phyloP scores from a whole-genome alignment of 2,888 invertebrate species.

The Crematogaster levior region DNA sequence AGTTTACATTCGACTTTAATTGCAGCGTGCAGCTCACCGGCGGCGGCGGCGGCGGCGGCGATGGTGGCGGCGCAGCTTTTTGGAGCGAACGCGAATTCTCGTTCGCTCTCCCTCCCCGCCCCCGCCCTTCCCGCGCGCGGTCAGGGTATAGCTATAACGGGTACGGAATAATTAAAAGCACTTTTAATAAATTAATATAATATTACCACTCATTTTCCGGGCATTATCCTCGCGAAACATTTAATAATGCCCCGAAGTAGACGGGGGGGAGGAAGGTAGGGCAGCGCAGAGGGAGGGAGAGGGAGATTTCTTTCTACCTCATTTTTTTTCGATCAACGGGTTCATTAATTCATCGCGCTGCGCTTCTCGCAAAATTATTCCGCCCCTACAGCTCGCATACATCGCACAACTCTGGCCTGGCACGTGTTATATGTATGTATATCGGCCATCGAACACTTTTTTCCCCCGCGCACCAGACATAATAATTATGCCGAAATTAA shows the following conservation, averaged over 20 bases:
- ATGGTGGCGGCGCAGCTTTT: conserved; percentile 57
- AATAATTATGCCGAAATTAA: conserved; percentile 46
- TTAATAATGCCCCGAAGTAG: conserved; percentile 42
- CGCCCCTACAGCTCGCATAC: neutral
- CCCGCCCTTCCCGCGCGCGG: conserved; percentile 7
- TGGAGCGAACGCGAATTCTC: conserved; percentile 45
- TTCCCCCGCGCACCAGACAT: neutral
- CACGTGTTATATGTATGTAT: conserved; percentile 36
- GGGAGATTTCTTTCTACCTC: conserved; percentile 5
- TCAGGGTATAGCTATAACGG: conserved; percentile 58
- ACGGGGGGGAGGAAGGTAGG: neutral
- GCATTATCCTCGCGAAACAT: conserved; percentile 49
- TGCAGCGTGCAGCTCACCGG: conserved; percentile 60
- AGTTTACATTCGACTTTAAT: conserved; percentile 76
- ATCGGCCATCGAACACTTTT: conserved; percentile 47
- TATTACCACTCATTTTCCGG: conserved; percentile 43
- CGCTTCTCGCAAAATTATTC: conserved; percentile 45
- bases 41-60: conserved; percentile 15
- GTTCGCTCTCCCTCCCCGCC: neutral
- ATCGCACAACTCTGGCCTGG: conserved; percentile 1
- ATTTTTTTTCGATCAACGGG: conserved; percentile 50
- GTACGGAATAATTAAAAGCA: conserved; percentile 69
- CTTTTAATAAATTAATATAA: conserved; percentile 68
- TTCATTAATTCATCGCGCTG: conserved; percentile 53
- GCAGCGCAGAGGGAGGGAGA: neutral